These are phyloP conservation scores for Drosophila infuscata DNA, from an alignment of 2,888 invertebrate genomes.

Conservation along the genomic window DNA sequence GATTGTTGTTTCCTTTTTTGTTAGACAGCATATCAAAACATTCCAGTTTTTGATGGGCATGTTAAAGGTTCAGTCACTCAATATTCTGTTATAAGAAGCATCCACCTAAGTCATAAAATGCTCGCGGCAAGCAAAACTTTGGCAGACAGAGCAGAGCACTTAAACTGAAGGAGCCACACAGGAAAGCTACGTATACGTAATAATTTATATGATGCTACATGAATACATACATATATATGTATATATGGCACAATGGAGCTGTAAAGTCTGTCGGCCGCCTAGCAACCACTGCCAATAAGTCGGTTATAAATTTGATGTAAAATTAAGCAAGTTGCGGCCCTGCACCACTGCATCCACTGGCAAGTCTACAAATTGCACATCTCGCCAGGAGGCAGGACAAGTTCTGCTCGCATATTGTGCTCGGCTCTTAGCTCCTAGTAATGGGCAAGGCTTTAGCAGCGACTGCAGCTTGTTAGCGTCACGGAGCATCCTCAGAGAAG, in stretches of 20 bases:
- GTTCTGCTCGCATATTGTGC: conserved; percentile 48
- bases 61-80: conserved; percentile 48
- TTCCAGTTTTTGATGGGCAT: conserved; percentile 57
- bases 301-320: conserved; percentile 80
- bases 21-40: conserved; percentile 21
- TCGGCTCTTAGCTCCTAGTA: conserved; percentile 42
- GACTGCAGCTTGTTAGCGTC: conserved; percentile 61
- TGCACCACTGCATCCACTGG: conserved; percentile 7
- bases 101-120: conserved; percentile 52
- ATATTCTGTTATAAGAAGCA: conserved; percentile 32
- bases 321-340: conserved; percentile 68
- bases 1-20: conserved; percentile 16
- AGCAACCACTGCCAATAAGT: conserved; percentile 78
- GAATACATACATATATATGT: background rate
- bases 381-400: conserved; percentile 1
- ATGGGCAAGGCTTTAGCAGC: conserved; percentile 36
- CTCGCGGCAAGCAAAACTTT: conserved; percentile 58
- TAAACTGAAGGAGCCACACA: conserved; percentile 6
- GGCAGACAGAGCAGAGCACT: conserved; percentile 20
- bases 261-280: conserved; percentile 38
- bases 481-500: conserved; percentile 29
- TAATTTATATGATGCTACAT: conserved; percentile 36
- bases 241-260: conserved; percentile 15
- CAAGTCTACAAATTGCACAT: conserved; percentile 58
- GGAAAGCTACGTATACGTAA: conserved; percentile 62